Evolutionary conservation across 2,797 vertebrate genomes (phyloP).

Genomic region (Gadopsis bispinosus): DNA sequence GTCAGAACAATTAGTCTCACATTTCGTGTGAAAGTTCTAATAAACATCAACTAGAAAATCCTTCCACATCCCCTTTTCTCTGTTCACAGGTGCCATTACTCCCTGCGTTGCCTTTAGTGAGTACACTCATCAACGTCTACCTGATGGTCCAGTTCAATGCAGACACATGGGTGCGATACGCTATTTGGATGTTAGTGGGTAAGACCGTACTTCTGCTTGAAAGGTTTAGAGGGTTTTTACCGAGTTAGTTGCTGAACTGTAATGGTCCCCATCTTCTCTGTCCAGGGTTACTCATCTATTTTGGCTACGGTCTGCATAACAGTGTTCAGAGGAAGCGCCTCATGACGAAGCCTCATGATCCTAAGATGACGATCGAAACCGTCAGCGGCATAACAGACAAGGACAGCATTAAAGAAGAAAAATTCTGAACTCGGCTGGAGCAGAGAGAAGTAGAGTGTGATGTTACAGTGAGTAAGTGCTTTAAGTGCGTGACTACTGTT

Average conservation of each 20-base stretch:
- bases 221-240: not conserved
- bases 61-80: not conserved
- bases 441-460: constrained; percentile 28
- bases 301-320: constrained; percentile 85
- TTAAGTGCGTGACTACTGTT: constrained; percentile 37
- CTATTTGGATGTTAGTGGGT: constrained; percentile 90
- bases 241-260: not conserved
- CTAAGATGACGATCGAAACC: constrained; percentile 52
- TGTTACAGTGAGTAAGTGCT: constrained; percentile 60
- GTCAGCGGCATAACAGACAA: constrained; percentile 58
- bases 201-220: constrained; percentile 55
- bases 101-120: constrained; percentile 87
- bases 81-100: constrained; percentile 87
- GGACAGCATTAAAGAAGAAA: constrained; percentile 61
- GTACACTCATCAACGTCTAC: constrained; percentile 86
- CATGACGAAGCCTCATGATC: not conserved
- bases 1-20: not conserved
- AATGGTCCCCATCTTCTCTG: constrained; percentile 9
- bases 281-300: constrained; percentile 89
- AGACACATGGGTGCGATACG: constrained; percentile 87
- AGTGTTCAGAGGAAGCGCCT: constrained; percentile 81
- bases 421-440: constrained; percentile 54
- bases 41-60: not conserved
- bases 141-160: constrained; percentile 86
- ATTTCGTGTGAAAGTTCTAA: not conserved